phyloP scores from a whole-genome alignment of 2,113 vertebrate species.

The Melanerpes aurifrons region DNA sequence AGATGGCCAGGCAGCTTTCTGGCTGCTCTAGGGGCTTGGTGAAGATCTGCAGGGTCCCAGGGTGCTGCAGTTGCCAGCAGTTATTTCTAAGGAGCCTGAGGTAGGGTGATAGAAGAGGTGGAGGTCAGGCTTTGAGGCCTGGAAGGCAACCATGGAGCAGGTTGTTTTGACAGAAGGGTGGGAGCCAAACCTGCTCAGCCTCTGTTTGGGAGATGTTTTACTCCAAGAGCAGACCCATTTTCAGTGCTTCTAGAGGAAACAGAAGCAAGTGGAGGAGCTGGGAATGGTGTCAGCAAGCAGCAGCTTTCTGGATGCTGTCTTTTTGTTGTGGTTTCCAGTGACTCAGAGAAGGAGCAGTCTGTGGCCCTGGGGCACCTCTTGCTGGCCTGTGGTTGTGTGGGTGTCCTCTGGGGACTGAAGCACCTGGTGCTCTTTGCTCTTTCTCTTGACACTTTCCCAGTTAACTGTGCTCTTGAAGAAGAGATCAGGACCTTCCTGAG shows the following conservation, averaged over 20 bases:
- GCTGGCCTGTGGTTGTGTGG: constrained; percentile 16
- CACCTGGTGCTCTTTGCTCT: neutral
- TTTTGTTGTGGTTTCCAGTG: constrained; percentile 39
- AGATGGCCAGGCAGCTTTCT: neutral
- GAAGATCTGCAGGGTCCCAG: neutral
- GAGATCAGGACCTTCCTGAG: neutral
- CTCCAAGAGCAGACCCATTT: neutral
- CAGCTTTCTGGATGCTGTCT: neutral
- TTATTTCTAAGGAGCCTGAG: neutral
- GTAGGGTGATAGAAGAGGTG: neutral
- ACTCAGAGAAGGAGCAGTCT: constrained; percentile 44
- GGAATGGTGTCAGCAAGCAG: neutral
- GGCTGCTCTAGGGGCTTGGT: neutral
- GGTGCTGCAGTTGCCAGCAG: neutral
- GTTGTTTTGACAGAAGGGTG: neutral
- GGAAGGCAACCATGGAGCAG: accelerated
- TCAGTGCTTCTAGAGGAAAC: neutral
- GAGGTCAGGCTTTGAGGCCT: neutral
- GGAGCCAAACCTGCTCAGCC: neutral
- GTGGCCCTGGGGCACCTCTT: neutral
- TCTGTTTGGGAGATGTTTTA: neutral
- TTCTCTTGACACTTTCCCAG: neutral
- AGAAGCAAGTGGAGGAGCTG: neutral
- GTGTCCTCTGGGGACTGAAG: neutral
- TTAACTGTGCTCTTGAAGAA: neutral